phyloP scores from a whole-genome alignment of 1,140 invertebrate genomes.

The Phocides pigmalion region DNA sequence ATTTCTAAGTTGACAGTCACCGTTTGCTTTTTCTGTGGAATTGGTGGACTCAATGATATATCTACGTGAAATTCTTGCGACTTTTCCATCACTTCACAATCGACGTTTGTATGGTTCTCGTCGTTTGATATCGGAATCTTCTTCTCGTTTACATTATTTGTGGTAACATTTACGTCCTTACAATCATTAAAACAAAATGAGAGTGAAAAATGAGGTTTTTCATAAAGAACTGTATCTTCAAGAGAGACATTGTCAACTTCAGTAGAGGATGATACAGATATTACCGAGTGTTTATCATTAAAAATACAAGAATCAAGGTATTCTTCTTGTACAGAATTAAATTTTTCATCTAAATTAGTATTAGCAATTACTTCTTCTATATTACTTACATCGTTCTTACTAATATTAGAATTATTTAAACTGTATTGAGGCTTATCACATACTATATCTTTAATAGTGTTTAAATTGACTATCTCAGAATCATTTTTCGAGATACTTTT shows the following conservation, averaged over 20 bases:
- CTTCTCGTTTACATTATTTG: constrained; percentile 56
- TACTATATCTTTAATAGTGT: neutral
- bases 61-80: constrained; percentile 43
- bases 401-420: neutral
- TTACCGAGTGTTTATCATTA: constrained; percentile 30
- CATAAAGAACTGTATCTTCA: constrained; percentile 37
- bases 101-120: constrained; percentile 48
- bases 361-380: neutral
- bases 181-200: constrained; percentile 56
- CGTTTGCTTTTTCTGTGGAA: constrained; percentile 46
- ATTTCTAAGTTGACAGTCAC: constrained; percentile 71
- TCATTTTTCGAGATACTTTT: neutral
- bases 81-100: constrained; percentile 55
- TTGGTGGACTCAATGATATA: constrained; percentile 20
- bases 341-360: neutral
- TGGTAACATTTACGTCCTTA: constrained; percentile 50
- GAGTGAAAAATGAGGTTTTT: constrained; percentile 47
- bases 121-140: constrained; percentile 47
- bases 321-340: constrained; percentile 1
- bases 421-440: neutral
- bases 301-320: constrained; percentile 1
- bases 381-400: neutral
- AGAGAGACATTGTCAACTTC: constrained; percentile 26
- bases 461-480: neutral
- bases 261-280: constrained; percentile 40